These are phyloP conservation scores for Cydia fagiglandana DNA, from an alignment of 1,140 invertebrate genomes.

Conservation along the genomic window DNA sequence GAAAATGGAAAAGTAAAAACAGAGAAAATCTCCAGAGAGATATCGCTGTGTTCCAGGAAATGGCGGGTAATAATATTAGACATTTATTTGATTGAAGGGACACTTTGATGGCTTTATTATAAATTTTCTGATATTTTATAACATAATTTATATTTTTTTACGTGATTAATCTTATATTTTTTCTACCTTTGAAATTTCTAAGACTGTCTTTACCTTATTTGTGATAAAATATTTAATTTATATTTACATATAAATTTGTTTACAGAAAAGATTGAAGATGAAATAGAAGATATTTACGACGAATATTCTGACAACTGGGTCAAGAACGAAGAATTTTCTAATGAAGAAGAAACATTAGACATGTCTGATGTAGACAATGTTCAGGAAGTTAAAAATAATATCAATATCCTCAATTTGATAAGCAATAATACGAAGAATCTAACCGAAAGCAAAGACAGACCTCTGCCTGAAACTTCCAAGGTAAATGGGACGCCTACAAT, in stretches of 20 bases:
- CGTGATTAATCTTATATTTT: not conserved
- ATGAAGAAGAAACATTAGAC: not conserved
- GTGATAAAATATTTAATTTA: not conserved
- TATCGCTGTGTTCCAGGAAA: conserved; percentile 53
- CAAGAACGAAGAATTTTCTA: not conserved
- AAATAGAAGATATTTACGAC: conserved; percentile 57
- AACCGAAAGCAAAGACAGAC: not conserved
- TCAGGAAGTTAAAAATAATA: not conserved
- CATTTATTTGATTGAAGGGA: not conserved
- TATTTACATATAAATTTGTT: conserved; percentile 39
- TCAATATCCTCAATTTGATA: not conserved
- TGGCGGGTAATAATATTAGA: conserved; percentile 50
- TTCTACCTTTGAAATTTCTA: not conserved
- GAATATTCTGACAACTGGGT: conserved; percentile 36
- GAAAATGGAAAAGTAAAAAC: conserved; percentile 56
- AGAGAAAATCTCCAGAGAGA: conserved; percentile 56
- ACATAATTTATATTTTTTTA: too few species aligned
- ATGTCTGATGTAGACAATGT: not conserved
- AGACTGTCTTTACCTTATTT: not conserved
- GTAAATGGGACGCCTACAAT: not conserved
- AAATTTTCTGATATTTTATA: not conserved
- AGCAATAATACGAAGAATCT: not conserved
- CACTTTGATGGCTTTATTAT: not conserved
- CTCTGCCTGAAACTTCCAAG: not conserved
- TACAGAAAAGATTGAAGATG: conserved; percentile 60